These are phyloP conservation scores for Tachuris rubrigastra DNA, from an alignment of 2,113 vertebrate species.

Conservation along the genomic window DNA sequence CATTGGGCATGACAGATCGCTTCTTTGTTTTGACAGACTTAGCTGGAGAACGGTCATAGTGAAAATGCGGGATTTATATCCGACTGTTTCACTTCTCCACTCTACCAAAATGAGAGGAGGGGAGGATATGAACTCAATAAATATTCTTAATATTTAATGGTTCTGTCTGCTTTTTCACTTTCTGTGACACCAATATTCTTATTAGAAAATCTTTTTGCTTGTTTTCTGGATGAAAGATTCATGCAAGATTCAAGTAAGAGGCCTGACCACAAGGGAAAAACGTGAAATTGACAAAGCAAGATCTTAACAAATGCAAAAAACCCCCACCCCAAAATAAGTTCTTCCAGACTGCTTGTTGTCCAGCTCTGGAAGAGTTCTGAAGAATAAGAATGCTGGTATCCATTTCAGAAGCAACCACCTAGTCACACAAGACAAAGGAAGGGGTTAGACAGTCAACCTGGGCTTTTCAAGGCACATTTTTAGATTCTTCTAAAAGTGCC, in stretches of 20 bases:
- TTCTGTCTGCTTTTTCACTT: neutral
- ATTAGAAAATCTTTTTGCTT: neutral
- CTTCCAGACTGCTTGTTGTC: neutral
- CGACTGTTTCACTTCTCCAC: neutral
- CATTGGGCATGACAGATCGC: neutral
- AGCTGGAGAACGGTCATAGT: neutral
- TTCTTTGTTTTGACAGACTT: neutral
- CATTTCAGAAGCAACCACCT: neutral
- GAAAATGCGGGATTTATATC: neutral
- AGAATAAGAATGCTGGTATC: neutral
- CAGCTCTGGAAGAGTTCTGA: neutral
- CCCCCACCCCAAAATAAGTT: neutral
- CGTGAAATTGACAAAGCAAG: neutral
- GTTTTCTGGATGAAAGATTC: neutral
- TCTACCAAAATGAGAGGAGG: neutral
- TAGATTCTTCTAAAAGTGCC: neutral
- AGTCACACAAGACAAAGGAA: neutral
- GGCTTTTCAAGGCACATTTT: neutral
- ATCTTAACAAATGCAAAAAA: neutral
- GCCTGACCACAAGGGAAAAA: neutral
- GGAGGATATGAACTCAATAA: neutral
- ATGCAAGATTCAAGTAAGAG: neutral
- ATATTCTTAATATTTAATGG: neutral
- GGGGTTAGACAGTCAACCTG: neutral
- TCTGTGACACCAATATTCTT: neutral